A percentile compares a stretch with the other conserved stretches of the same genome.
phyloP scores from a whole-genome alignment of 2,888 invertebrate genomes.

The Petrophora chlorosata region DNA sequence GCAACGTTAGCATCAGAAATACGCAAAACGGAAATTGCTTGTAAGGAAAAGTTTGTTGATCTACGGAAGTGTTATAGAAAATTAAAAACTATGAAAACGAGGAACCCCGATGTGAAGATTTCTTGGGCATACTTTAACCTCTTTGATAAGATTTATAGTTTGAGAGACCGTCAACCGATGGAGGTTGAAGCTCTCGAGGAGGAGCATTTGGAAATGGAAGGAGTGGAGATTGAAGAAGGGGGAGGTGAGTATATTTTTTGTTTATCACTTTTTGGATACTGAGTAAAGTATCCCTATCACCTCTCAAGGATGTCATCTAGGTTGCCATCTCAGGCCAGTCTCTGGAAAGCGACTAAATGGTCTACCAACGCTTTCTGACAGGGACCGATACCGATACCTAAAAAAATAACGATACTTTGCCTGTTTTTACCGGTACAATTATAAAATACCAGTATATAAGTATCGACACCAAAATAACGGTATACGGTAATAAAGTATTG shows the following conservation, averaged over 20 bases:
- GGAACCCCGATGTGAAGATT: slow-evolving; percentile 66
- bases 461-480: too few relatives aligned
- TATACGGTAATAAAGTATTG: too few relatives aligned
- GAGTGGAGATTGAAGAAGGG: slow-evolving; percentile 36
- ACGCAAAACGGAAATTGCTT: slow-evolving; percentile 50
- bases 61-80: slow-evolving; percentile 70
- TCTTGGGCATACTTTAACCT: slow-evolving; percentile 71
- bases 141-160: slow-evolving; percentile 62
- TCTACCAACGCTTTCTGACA: too few relatives aligned
- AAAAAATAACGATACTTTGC: too few relatives aligned
- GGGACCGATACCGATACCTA: too few relatives aligned
- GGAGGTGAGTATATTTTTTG: slow-evolving; percentile 39
- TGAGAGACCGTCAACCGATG: slow-evolving; percentile 38
- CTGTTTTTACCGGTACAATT: too few relatives aligned
- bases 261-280: too few relatives aligned
- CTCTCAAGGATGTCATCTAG: too few relatives aligned
- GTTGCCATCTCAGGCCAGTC: too few relatives aligned
- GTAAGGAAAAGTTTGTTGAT: slow-evolving; percentile 68
- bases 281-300: too few relatives aligned
- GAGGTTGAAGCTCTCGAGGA: slow-evolving; percentile 36
- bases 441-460: too few relatives aligned
- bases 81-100: slow-evolving; percentile 63
- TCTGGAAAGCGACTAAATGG: too few relatives aligned
- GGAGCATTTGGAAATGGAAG: slow-evolving; percentile 39
- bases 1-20: slow-evolving; percentile 47